Conservation (phyloP, 2,113 vertebrate genomes). For the Alligator sinensis region DNA sequence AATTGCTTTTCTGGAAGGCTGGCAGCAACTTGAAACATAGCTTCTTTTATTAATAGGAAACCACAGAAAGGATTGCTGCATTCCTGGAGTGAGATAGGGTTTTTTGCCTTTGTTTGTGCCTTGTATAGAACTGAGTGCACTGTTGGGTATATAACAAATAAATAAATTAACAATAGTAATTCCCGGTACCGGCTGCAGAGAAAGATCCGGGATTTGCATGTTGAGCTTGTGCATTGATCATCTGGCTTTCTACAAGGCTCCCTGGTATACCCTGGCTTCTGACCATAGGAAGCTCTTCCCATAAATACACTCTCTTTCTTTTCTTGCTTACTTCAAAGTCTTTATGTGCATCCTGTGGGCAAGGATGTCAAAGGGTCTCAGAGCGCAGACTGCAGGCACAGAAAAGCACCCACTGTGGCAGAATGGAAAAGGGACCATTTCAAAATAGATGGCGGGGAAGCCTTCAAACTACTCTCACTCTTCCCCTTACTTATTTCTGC, state of each 20-base stretch:
- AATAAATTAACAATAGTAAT: background rate
- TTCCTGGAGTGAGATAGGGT: accelerated
- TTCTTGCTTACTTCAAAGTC: background rate
- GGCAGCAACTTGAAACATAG: background rate
- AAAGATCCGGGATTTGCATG: background rate
- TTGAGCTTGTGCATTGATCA: background rate
- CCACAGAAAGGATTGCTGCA: background rate
- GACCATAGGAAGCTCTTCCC: background rate
- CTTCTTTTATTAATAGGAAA: background rate
- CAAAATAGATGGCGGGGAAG: background rate
- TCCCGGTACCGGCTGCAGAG: background rate
- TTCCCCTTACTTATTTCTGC: background rate
- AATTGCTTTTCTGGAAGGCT: background rate
- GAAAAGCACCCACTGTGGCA: accelerated
- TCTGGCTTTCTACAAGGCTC: background rate
- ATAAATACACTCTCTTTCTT: background rate
- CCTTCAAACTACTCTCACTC: background rate
- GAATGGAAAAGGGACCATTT: accelerated
- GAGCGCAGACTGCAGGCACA: background rate
- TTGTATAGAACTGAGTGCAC: background rate
- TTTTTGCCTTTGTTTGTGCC: background rate
- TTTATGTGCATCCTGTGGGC: accelerated
- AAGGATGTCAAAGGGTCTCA: background rate
- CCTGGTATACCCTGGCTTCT: background rate
- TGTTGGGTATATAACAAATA: background rate